Base-by-base conservation (phyloP, 2,888 invertebrate species). In the Tryphoninae sp. region DNA sequence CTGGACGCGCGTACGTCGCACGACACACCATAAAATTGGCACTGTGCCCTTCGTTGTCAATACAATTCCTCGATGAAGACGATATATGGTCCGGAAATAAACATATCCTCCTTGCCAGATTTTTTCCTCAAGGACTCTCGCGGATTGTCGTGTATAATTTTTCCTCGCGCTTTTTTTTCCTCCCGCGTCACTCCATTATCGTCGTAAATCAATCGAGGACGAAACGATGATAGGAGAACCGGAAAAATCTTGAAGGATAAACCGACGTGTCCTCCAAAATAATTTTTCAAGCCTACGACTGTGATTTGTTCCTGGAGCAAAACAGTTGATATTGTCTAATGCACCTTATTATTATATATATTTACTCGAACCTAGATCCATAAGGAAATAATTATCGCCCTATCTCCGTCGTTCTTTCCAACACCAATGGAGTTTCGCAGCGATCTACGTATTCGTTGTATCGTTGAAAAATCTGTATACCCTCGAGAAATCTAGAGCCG, bases 371-470 rank as follows among this genome's bases (percentile, higher is more conserved):
- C 61, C 51, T 61, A 22, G 51, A 51, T 58, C 64, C 80, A 80
- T 84, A 83, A 87, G 87, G 86, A 87, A 86, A 87, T 78, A 77
- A 87, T 87, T 84, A 86, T 62, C 23, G 26, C 40, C 16, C 22
- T 59, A 6, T 71, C 33, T 26, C 51, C 22, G 19, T 62, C 49
- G 61, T 13, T 53, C 19, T n/a, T 59, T 45, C n/a, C 11, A 55
- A 71, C 69, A 55, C 40, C 61, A 33, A 69, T 59, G 69, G n/a
- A 2, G 40, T 62, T 61, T 11, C 68, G 40, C 23, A 42, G 64
- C 40, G 11, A 65, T 16, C 22, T 42, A 22, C 53, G 22, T 53
- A 33, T 64, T 23, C 1, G 11, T 65, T 58, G 8, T 16, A 78
- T 53, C 9, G 61, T 45, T 19, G 67, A 55, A 76, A 55, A 68